A percentile compares a stretch with the other conserved stretches of the same genome.
Conservation (phyloP, 2,797 vertebrate species). For the Manis javanica region DNA sequence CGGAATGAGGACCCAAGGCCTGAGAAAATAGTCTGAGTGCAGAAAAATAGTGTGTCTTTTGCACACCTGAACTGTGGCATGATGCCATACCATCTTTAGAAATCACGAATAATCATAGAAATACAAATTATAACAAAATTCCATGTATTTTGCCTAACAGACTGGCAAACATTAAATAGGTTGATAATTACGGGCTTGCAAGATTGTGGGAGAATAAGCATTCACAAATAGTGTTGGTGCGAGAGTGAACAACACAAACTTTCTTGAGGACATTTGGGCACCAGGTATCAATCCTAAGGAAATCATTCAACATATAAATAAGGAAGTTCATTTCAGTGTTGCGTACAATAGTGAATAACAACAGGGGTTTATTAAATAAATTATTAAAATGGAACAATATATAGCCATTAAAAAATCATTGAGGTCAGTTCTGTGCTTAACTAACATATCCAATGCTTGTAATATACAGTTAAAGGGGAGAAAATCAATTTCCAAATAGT, state of each 20-base stretch:
- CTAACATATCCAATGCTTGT: background rate
- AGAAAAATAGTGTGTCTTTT: constrained; percentile 10
- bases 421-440: background rate
- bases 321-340: background rate
- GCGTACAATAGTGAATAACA: background rate
- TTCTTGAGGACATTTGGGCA: background rate
- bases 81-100: background rate
- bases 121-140: background rate
- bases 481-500: background rate
- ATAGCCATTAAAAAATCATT: constrained; percentile 18
- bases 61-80: background rate
- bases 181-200: background rate
- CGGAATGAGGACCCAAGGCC: background rate
- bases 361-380: background rate
- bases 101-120: background rate
- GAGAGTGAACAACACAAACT: background rate
- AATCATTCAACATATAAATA: background rate
- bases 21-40: background rate
- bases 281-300: background rate
- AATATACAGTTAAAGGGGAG: background rate
- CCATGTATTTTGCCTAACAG: background rate
- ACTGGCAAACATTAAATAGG: background rate
- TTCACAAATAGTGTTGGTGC: background rate
- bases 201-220: background rate
- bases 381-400: background rate